Conservation (phyloP, 2,113 vertebrate species). For the Myrmecophaga tridactyla region DNA sequence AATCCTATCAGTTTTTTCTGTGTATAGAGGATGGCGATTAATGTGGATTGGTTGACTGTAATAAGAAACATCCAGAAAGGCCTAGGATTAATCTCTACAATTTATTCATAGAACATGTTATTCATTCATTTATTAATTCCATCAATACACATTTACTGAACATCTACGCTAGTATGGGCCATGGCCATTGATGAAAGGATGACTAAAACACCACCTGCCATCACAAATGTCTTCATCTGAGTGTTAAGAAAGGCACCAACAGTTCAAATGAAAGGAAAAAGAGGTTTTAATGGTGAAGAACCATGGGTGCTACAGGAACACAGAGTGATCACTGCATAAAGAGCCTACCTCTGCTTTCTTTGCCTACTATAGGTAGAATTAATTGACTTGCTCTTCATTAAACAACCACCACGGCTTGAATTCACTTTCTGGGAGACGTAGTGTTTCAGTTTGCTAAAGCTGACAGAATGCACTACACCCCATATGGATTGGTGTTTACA, state of each 20-base stretch:
- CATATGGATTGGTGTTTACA: too few species aligned
- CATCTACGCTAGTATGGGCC: neutral
- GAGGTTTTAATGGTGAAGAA: too few species aligned
- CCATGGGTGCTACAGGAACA: neutral
- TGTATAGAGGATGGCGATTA: neutral
- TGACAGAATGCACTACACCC: too few species aligned
- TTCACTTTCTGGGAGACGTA: conserved; percentile 9
- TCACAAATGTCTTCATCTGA: neutral
- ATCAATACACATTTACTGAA: neutral
- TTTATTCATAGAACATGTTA: neutral
- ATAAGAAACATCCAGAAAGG: neutral
- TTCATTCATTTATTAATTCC: neutral
- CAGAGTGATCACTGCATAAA: neutral
- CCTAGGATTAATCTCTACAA: neutral
- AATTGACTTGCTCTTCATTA: neutral
- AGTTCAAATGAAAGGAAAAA: neutral
- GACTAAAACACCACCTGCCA: neutral
- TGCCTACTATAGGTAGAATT: neutral
- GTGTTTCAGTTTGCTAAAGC: too few species aligned
- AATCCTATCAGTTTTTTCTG: neutral
- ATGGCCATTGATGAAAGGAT: neutral
- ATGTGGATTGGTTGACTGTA: neutral
- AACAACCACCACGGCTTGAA: neutral
- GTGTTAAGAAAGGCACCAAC: neutral
- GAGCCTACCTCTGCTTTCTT: neutral